Conservation (phyloP, 2,797 vertebrate genomes). For the Diceros bicornis region DNA sequence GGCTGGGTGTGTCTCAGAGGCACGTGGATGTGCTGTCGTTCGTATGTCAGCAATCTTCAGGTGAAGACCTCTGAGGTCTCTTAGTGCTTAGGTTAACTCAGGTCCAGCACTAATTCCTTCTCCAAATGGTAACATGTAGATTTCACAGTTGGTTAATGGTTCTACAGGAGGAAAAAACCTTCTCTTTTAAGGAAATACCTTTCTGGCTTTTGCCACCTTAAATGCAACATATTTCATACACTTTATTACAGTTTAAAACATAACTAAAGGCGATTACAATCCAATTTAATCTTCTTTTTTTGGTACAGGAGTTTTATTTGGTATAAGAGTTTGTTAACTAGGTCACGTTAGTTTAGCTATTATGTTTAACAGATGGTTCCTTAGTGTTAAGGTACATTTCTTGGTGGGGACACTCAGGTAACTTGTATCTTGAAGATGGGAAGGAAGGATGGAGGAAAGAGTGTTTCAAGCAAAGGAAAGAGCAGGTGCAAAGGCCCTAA, state of each 20-base stretch:
- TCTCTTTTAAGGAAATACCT: not conserved
- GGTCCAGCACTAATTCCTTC: not conserved
- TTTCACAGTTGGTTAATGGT: not conserved
- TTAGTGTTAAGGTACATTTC: not conserved
- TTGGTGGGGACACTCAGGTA: not conserved
- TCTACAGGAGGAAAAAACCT: not conserved
- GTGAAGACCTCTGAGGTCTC: not conserved
- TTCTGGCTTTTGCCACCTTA: not conserved
- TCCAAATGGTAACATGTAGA: not conserved
- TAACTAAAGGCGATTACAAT: not conserved
- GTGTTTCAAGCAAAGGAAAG: not conserved
- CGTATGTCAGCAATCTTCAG: not conserved
- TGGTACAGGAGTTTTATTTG: not conserved
- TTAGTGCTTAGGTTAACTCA: not conserved
- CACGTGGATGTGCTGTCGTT: not conserved
- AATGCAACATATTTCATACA: not conserved
- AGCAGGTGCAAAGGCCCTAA: not conserved
- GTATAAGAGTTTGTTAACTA: not conserved
- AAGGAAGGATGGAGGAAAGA: not conserved
- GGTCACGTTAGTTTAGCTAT: not conserved
- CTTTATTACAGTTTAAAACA: not conserved
- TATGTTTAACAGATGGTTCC: not conserved
- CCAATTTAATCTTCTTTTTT: not conserved
- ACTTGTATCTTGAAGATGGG: not conserved
- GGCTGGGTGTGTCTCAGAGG: not conserved